Base-by-base conservation (phyloP, 2,888 invertebrate genomes). In the Erebia ligea region DNA sequence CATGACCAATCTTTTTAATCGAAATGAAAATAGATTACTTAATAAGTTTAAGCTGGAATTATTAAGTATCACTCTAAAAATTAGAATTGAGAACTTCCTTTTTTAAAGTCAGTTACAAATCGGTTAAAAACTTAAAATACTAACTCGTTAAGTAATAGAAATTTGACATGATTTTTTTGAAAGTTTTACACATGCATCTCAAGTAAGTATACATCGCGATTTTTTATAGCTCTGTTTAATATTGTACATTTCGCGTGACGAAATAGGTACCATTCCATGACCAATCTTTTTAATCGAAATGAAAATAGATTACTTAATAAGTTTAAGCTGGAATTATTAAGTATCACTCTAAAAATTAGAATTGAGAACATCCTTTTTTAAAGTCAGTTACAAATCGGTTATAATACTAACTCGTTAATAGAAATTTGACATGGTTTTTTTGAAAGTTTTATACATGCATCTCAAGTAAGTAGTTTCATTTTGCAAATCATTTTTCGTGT, bases 391-490 rank as follows among this genome's bases (percentile, higher is more conserved):
- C 52, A 25, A 40, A 40, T 3, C 58, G 40, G 58, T 34, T 58
- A 58, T 0, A 21, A 21, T 19, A 21, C 56, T 34, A 9, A 8
- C 58, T 17, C 10, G 17, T 54, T 19, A 4, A 45, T 45, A 61
- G 42, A 61, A 61, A 61, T 61, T 61, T 42, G 61, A 61, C 61
- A 61, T 42, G 42, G 17, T 59, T 59, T 57, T 42, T 11, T 19
- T 42, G 61, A 40, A 61, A 3, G 1, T 42, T 42, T 61, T 17
- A 19, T 17, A 19, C 5, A 48, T 17, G 42, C 19, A 13, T n/a
- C 42, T 11, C 17, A 17, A 45, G 5, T 17, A n/a, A 19, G 10
- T 17, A 11, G 42, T 61, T 61, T 11, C 11, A 6, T 61, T 61
- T 42, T 42, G 61, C 61, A 61, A 61, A 19, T 61, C 61, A 61